Conservation (phyloP, 2,888 invertebrate genomes). For the Drosophila imparisetae region DNA sequence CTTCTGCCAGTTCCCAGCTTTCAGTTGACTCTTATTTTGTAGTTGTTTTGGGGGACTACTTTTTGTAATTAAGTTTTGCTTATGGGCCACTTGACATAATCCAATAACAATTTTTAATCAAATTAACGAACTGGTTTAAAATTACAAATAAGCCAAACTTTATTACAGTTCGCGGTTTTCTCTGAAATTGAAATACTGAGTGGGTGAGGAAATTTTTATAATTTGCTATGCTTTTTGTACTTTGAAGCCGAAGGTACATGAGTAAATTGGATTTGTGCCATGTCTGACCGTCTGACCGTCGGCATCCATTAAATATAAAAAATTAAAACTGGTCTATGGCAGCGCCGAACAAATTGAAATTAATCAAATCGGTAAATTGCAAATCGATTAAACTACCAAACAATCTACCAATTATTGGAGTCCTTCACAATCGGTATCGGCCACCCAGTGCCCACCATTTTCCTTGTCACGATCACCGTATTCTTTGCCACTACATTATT, state of each 20-base stretch:
- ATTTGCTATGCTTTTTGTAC: not conserved
- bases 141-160: not conserved
- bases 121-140: not conserved
- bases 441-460: too few species aligned
- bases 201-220: not conserved
- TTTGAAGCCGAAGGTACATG: not conserved
- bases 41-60: conserved; percentile 24
- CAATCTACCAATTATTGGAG: too few species aligned
- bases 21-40: conserved; percentile 1
- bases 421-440: too few species aligned
- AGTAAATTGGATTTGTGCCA: not conserved
- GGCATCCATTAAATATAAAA: not conserved
- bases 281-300: too few species aligned
- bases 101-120: not conserved
- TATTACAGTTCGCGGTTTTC: not conserved
- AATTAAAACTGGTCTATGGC: not conserved
- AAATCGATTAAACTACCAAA: not conserved
- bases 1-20: not conserved
- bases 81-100: not conserved
- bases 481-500: too few species aligned
- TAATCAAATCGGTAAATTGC: not conserved
- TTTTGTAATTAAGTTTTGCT: conserved; percentile 24
- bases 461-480: too few species aligned
- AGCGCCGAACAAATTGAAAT: not conserved
- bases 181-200: not conserved